Base-by-base conservation (phyloP, 2,113 vertebrate genomes). In the Myxocyprinus asiaticus region DNA sequence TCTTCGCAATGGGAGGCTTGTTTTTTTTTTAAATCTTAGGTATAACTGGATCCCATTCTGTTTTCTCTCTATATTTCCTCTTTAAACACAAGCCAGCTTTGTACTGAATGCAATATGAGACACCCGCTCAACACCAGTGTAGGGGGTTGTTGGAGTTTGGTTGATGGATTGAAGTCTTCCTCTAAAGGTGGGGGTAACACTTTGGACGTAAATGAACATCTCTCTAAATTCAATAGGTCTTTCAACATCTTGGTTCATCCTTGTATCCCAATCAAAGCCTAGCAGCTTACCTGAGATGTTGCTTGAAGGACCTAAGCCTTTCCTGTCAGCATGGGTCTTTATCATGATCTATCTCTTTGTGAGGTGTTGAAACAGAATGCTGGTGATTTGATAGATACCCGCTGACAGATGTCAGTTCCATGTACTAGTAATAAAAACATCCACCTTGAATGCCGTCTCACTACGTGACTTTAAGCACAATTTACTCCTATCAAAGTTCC, bases 191-290 rank as follows among this genome's bases (percentile, higher is more conserved):
- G 22, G 22, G 22, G 22, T 33, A 33, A 33, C 22, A 33, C 22
- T 33, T 33, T 33, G 22, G 22, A 33, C 3, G 22, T 33, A 33
- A 81, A 87, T 55, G 78, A 61, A 44, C 59, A 64, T 76, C 74
- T 81, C 69, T 12, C 66, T 78, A 86, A 85, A 88, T 73, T 84
- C 50, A 55, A 61, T 69, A 11, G 33, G 66, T 77, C 74, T 84
- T 85, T 84, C 66, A 82, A 85, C 62, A 58, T 59, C 79, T 67
- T 10, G 6, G n/a, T 66, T 63, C 11, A 72, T 75, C 79, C 55
- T 56, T 5, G 65, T 55, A 56, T 69, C 64, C 43, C 43, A 74
- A 67, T 83, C 67, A 74, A 33, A 81, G 67, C 68, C 70, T 43
- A 55, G 22, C 55, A 68, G 58, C 55, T 79, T 67, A 47, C 22